Evolutionary conservation across 2,113 vertebrate genomes (phyloP).

Genomic region (Oreochromis spilurus): DNA sequence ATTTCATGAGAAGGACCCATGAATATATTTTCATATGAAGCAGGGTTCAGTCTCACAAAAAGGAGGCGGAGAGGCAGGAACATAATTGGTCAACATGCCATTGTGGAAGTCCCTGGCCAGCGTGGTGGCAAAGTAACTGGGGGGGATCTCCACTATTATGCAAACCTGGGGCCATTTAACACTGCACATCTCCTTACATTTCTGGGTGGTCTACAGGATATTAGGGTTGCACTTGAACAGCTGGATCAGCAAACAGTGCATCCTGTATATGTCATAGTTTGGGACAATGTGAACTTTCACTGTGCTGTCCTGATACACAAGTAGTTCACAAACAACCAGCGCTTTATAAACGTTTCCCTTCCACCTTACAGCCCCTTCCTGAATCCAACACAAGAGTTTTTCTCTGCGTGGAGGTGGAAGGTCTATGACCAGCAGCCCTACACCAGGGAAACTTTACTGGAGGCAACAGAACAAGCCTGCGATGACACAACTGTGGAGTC

Average conservation of each 20-base stretch:
- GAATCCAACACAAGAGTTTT: background rate
- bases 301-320: background rate
- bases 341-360: background rate
- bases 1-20: background rate
- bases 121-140: background rate
- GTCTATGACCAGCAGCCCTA: background rate
- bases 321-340: background rate
- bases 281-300: background rate
- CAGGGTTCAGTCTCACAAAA: background rate
- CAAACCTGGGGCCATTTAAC: background rate
- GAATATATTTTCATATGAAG: background rate
- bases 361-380: background rate
- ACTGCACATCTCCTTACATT: background rate
- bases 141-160: rapidly evolving
- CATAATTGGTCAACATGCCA: background rate
- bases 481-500: background rate
- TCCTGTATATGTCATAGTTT: background rate
- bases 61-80: background rate
- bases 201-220: background rate
- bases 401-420: background rate
- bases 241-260: background rate
- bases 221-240: background rate
- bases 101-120: background rate
- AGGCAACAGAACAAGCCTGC: background rate
- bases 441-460: background rate